Percentiles rank a stretch among this genome's conserved stretches.
phyloP scores from a whole-genome alignment of 2,888 invertebrate species.

The Agonopterix heracliana region DNA sequence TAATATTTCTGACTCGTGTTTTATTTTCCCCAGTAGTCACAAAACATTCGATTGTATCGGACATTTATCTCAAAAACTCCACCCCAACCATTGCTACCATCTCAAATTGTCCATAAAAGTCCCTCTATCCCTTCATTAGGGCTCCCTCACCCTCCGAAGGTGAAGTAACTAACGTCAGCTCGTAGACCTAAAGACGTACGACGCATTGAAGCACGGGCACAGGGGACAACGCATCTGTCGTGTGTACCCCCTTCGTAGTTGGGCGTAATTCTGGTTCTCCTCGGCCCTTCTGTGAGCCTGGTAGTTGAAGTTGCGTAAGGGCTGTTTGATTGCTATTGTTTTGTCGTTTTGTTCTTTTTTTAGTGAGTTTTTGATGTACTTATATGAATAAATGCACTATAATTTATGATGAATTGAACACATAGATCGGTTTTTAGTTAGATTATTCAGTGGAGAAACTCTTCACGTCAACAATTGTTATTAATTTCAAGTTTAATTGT shows the following conservation, averaged over 20 bases:
- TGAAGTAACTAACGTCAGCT: constrained; percentile 46
- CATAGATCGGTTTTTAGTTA: too few relatives aligned
- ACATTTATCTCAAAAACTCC: too few relatives aligned
- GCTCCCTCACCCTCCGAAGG: constrained; percentile 31
- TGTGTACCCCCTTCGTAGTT: constrained; percentile 16
- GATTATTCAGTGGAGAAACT: too few relatives aligned
- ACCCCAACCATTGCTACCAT: constrained; percentile 3
- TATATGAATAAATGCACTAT: too few relatives aligned
- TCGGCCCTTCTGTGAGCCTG: constrained; percentile 26
- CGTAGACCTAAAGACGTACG: constrained; percentile 16
- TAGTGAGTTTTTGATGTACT: too few relatives aligned
- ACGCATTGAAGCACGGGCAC: too few relatives aligned
- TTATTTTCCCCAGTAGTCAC: too few relatives aligned
- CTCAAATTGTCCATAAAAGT: constrained; percentile 43
- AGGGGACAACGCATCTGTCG: constrained; percentile 27
- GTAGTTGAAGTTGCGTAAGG: constrained; percentile 18
- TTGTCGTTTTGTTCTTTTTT: constrained; percentile 1
- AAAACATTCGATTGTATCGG: too few relatives aligned
- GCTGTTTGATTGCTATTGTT: constrained; percentile 7
- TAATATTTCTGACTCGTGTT: too few relatives aligned
- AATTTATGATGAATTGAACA: too few relatives aligned
- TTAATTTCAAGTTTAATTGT: too few relatives aligned
- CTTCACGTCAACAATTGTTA: too few relatives aligned
- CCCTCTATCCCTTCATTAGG: constrained; percentile 27
- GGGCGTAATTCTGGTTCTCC: constrained; percentile 9